Conservation (phyloP, 2,888 invertebrate species). For the Hanleya hanleyi region DNA sequence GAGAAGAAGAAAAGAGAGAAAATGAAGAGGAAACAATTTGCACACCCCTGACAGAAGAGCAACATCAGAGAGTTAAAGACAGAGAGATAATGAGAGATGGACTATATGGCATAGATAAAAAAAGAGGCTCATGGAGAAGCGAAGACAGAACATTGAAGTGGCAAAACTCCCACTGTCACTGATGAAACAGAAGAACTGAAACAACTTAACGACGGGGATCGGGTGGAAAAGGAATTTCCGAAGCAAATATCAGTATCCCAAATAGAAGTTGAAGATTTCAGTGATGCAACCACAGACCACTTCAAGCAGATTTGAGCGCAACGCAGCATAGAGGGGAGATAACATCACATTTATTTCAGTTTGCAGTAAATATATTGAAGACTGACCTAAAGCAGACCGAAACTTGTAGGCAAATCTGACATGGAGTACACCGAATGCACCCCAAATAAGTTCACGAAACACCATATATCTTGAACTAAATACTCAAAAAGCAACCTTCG, state of each 20-base stretch:
- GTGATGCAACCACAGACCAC: background rate
- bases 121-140: background rate
- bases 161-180: background rate
- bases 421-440: background rate
- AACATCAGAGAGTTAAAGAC: background rate
- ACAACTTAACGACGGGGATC: too few relatives aligned
- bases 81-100: background rate
- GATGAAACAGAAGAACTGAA: too few relatives aligned
- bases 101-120: too few relatives aligned
- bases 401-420: background rate
- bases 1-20: background rate
- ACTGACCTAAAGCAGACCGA: background rate
- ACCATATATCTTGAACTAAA: constrained; percentile 21
- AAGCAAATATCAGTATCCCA: too few relatives aligned
- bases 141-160: background rate
- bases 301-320: background rate
- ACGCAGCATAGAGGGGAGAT: too few relatives aligned
- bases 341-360: background rate
- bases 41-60: background rate
- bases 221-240: too few relatives aligned
- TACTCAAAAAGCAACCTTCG: constrained; percentile 14
- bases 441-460: constrained; percentile 30
- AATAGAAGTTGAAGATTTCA: background rate
- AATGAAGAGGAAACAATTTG: background rate
- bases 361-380: background rate